These are phyloP conservation scores for Andrena dorsata DNA, from an alignment of 2,888 invertebrate genomes.

Conservation along the genomic window DNA sequence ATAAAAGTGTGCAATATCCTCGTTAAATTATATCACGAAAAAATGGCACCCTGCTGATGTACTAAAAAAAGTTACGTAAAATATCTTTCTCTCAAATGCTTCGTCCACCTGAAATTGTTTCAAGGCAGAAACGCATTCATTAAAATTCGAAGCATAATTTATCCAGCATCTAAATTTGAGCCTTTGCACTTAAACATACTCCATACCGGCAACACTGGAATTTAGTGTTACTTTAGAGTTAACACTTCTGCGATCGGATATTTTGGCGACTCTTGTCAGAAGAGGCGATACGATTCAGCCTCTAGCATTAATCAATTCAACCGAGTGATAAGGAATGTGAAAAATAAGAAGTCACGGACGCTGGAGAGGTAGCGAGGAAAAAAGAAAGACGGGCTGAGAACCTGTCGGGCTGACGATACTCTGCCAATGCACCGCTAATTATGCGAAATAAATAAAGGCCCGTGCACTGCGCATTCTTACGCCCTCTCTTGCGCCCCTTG, in stretches of 20 bases:
- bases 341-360: slow-evolving; percentile 28
- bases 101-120: neutral
- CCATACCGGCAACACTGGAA: too few species aligned
- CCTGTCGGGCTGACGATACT: slow-evolving; percentile 62
- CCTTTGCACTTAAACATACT: too few species aligned
- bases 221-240: neutral
- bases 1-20: too few species aligned
- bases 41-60: too few species aligned
- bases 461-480: slow-evolving; percentile 77
- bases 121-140: neutral
- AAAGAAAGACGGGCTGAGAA: slow-evolving; percentile 49
- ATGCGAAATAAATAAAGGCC: slow-evolving; percentile 82
- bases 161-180: too few species aligned
- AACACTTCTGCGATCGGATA: neutral
- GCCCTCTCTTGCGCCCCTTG: slow-evolving; percentile 63
- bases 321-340: slow-evolving; percentile 1
- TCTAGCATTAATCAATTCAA: slow-evolving; percentile 31
- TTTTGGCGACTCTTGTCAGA: neutral
- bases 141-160: too few species aligned
- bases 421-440: slow-evolving; percentile 74
- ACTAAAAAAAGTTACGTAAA: neutral
- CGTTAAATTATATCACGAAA: too few species aligned
- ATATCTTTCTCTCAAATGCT: neutral
- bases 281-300: neutral
- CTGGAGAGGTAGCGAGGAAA: slow-evolving; percentile 29